Evolutionary conservation across 2,888 invertebrate species (phyloP), one percentile per base, ranked within the genome.

Genomic region (Tetramorium bicarinatum): DNA sequence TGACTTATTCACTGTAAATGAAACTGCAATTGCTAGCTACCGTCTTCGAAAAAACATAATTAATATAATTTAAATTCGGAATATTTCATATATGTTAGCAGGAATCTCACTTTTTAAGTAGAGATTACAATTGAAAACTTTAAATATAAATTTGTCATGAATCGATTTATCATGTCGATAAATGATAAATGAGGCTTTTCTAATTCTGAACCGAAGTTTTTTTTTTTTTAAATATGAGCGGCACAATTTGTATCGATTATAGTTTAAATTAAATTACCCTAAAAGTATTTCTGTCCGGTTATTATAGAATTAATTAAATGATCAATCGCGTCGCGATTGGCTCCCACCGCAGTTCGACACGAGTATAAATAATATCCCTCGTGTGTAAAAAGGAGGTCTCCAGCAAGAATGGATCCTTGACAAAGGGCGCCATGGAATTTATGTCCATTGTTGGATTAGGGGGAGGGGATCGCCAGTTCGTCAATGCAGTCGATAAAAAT

Each of bases 371-470:
- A 59, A 80, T 71, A 71, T 59, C 21, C 13, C 44, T 69, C 21
- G 18, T 44, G 49, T 76, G n/a, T 71, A 47, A 56, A 69, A 69
- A 71, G 77, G 11, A 56, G 34, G 44, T 80, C 47, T 13, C 25
- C 25, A 21, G 47, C 56, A 71, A 79, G 59, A 38, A 59, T 56
- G 34, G 15, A 54, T 21, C 69, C 47, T 69, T 69, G 38, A 79
- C 79, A 79, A 80, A 80, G 47, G 79, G 9, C 56, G 18, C 71
- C 34, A n/a, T 49, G 79, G 66, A 88, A 86, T 88, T 86, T 88
- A 79, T 85, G 79, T 75, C 86, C 83, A 88, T 88, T 85, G 85
- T 88, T 79, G 56, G 71, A 66, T n/a, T 29, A 61, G 29, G 41
- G 69, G 54, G 34, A 21, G 69, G 29, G 44, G 76, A 80, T 67